Evolutionary conservation across 2,797 vertebrate species (phyloP), one percentile per base, ranked within the genome.

Genomic region (Manis javanica): DNA sequence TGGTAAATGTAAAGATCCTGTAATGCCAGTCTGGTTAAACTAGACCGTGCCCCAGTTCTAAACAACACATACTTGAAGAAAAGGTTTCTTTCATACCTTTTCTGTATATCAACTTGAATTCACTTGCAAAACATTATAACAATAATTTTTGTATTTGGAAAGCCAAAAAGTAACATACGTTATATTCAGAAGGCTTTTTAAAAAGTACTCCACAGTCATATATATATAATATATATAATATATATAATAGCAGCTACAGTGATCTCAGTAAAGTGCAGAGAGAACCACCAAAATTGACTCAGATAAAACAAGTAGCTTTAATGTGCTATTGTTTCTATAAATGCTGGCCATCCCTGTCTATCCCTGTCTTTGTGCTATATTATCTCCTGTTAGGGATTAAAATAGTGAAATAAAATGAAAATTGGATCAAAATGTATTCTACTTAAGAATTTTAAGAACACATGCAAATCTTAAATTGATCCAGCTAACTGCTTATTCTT

Each of bases 331-430:
- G 16, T 77, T 23, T 29, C 57, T n/a, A 0, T 4, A 7, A 1
- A 1, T 1, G 11, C 10, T 0, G 21, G 29, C 15, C 9, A 6
- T 31, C 3, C 29, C 1, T 2, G 11, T 19, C n/a, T 66, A 0
- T 19, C 14, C 18, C 29, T 7, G 0, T 24, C 55, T 91, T 23
- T 61, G 59, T 21, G 64, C 69, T 39, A 2, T 4, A 14, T 14
- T 6, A 12, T 64, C 72, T 46, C 51, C 59, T 91, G 42, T 15
- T 3, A 24, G 71, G 68, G 75, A 42, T 26, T 19, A 64, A 78
- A 86, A 74, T 14, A 9, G 7, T 71, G 55, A 77, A 57, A 77
- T 49, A 34, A 53, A 87, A 63, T 64, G 69, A 31, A 83, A 82
- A 68, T 75, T 2, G 2, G 29, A 37, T 87, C 34, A 42, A n/a